These are phyloP conservation scores for Neodon shergylaensis DNA, from an alignment of 2,113 vertebrate species.

Conservation along the genomic window DNA sequence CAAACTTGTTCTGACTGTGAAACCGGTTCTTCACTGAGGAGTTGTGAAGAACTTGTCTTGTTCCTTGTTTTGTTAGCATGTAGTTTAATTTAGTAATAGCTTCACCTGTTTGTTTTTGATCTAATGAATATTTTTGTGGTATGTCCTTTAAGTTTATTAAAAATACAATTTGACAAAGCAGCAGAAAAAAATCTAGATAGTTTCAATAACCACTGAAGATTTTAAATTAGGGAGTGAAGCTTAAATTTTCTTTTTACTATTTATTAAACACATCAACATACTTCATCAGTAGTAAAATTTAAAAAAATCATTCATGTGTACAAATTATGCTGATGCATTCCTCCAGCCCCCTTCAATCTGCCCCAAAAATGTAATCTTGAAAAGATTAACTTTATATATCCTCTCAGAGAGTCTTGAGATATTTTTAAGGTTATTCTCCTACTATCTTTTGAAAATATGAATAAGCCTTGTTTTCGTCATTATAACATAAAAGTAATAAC, in stretches of 20 bases:
- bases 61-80: background rate
- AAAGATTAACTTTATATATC: background rate
- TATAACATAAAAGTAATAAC: background rate
- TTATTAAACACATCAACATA: background rate
- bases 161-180: conserved; percentile 20
- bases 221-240: background rate
- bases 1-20: background rate
- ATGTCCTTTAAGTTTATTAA: background rate
- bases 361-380: background rate
- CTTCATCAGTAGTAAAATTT: background rate
- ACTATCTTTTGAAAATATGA: conserved; percentile 33
- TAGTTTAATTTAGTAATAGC: background rate
- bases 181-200: conserved; percentile 3
- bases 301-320: background rate
- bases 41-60: background rate
- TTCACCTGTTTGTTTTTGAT: background rate
- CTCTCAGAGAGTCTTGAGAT: background rate
- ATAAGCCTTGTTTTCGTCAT: background rate
- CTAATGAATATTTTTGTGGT: conserved; percentile 29
- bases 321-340: background rate
- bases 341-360: background rate
- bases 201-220: background rate
- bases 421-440: background rate
- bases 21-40: background rate
- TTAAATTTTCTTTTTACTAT: conserved; percentile 32